A percentile compares a stretch with the other conserved stretches of the same genome.
These are phyloP conservation scores for Belonocnema kinseyi DNA, from an alignment of 1,140 invertebrate genomes.

Conservation along the genomic window DNA sequence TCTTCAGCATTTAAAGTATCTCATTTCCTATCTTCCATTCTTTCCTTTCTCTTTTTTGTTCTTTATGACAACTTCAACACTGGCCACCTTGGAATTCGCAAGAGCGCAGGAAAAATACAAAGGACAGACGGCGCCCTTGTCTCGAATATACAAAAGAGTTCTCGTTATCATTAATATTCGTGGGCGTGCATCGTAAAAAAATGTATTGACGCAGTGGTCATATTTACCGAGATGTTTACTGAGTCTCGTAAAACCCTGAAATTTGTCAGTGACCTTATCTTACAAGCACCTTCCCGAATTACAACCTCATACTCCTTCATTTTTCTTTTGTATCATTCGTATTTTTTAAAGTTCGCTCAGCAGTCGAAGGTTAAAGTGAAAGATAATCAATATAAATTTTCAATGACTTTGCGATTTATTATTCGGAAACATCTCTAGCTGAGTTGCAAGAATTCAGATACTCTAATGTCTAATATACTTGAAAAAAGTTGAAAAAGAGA, in stretches of 20 bases:
- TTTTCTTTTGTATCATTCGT: conserved; percentile 24
- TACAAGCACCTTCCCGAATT: conserved; percentile 9
- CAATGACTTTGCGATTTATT: too few species aligned
- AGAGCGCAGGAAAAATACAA: conserved; percentile 29
- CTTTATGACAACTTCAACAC: too few species aligned
- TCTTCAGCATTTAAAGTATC: too few species aligned
- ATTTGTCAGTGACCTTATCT: conserved; percentile 55
- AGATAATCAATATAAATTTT: too few species aligned
- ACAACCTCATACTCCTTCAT: conserved; percentile 39
- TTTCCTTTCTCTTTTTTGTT: too few species aligned
- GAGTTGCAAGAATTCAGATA: too few species aligned
- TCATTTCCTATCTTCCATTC: too few species aligned
- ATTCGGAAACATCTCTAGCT: too few species aligned
- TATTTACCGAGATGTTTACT: conserved; percentile 62
- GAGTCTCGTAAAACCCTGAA: conserved; percentile 55
- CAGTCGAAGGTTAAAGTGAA: too few species aligned
- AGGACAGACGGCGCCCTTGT: conserved; percentile 46
- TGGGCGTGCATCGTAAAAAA: conserved; percentile 57
- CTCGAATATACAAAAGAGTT: conserved; percentile 36
- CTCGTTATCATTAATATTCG: conserved; percentile 57
- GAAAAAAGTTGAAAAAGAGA: too few species aligned
- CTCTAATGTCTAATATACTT: too few species aligned
- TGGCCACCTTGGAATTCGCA: conserved; percentile 5
- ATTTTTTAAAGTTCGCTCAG: background rate
- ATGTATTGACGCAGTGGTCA: conserved; percentile 54